Evolutionary conservation across 2,113 vertebrate genomes (phyloP).

Genomic region (Heliornis fulica): DNA sequence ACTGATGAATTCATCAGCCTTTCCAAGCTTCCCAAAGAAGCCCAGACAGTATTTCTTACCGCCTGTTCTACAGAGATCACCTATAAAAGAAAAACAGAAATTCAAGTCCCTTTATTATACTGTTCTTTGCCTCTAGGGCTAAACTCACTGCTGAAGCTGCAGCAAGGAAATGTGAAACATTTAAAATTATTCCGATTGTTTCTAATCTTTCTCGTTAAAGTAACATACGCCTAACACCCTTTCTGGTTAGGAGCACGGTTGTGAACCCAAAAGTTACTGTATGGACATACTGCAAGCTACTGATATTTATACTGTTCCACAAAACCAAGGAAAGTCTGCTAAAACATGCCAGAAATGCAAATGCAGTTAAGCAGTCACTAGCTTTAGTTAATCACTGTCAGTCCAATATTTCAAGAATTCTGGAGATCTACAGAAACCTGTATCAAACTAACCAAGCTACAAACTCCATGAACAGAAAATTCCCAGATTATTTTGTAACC

Average conservation of each 20-base stretch:
- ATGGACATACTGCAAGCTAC: not conserved
- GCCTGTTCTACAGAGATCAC: not conserved
- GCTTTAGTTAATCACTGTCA: not conserved
- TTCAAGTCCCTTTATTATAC: not conserved
- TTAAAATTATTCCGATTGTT: not conserved
- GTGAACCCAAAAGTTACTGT: not conserved
- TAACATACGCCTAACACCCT: not conserved
- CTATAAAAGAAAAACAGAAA: not conserved
- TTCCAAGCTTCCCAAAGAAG: constrained; percentile 19
- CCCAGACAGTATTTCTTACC: not conserved
- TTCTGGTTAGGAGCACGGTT: not conserved
- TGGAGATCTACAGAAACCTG: not conserved
- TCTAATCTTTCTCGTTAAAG: not conserved
- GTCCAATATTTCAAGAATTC: not conserved
- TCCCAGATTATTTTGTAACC: not conserved
- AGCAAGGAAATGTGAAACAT: not conserved
- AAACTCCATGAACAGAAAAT: not conserved
- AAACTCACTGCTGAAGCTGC: not conserved
- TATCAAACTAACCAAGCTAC: not conserved
- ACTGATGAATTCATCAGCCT: constrained; percentile 17
- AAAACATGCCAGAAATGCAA: not conserved
- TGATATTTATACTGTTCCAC: not conserved
- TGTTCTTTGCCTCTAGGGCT: not conserved
- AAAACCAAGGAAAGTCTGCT: not conserved
- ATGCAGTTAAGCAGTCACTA: not conserved